These are phyloP conservation scores for Tapirus indicus DNA, from an alignment of 2,797 vertebrate species.

Conservation along the genomic window DNA sequence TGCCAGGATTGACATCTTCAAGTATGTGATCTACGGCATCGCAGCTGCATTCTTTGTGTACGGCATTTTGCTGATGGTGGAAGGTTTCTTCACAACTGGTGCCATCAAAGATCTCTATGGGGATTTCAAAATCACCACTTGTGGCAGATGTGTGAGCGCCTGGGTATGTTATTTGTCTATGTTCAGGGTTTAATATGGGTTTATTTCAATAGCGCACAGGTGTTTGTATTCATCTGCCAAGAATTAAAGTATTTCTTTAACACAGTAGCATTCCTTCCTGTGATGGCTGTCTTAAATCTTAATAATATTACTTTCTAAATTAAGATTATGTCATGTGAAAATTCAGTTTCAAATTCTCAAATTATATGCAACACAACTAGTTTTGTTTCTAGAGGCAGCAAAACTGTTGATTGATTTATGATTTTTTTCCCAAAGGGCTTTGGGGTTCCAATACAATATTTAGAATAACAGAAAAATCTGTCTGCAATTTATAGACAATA, in stretches of 20 bases:
- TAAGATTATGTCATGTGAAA: conserved; percentile 14
- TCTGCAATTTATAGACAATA: background rate
- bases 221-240: background rate
- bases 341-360: conserved; percentile 42
- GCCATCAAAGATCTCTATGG: conserved; percentile 99
- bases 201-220: background rate
- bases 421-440: background rate
- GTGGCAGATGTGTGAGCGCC: conserved; percentile 98
- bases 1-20: conserved; percentile 98
- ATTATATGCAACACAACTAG: background rate
- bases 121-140: conserved; percentile 99
- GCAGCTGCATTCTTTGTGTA: conserved; percentile 99
- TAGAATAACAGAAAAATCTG: background rate
- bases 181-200: background rate
- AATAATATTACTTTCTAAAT: background rate
- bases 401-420: background rate
- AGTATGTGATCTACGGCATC: conserved; percentile 99
- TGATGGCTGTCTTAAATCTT: background rate
- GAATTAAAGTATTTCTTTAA: background rate
- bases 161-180: conserved; percentile 92
- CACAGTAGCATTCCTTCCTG: background rate
- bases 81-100: conserved; percentile 99
- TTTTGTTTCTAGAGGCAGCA: conserved; percentile 19
- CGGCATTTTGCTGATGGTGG: conserved; percentile 99
- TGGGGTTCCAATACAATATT: background rate